A percentile compares a stretch with the other conserved stretches of the same genome.
phyloP scores from a whole-genome alignment of 1,140 invertebrate species.

The Cheumatopsyche charites region DNA sequence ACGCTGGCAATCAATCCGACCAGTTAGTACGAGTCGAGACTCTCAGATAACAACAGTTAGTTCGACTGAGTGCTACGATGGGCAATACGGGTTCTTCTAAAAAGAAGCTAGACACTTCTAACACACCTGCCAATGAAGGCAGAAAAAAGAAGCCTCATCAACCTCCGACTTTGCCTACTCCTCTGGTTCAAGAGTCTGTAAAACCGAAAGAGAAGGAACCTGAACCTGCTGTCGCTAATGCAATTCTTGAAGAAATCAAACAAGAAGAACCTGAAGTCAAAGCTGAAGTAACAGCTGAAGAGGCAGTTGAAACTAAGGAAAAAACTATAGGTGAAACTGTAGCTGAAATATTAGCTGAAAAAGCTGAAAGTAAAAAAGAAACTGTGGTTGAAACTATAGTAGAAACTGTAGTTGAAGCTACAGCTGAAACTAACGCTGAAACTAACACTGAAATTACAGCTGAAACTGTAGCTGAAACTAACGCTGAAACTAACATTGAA shows the following conservation, averaged over 20 bases:
- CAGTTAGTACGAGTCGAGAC: background rate
- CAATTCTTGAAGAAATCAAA: too few relatives aligned
- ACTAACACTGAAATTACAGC: background rate
- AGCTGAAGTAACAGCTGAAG: background rate
- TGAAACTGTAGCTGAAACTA: background rate
- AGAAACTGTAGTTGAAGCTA: too few relatives aligned
- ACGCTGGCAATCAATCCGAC: background rate
- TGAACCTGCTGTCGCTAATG: background rate
- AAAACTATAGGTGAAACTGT: too few relatives aligned
- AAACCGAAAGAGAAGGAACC: background rate
- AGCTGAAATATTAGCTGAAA: too few relatives aligned
- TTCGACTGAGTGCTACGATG: constrained; percentile 24
- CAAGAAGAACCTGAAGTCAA: background rate
- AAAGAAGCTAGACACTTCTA: constrained; percentile 36
- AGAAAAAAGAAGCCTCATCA: constrained; percentile 10
- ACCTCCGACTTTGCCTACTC: background rate
- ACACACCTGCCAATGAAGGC: constrained; percentile 34
- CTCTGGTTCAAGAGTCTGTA: background rate
- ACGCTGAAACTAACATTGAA: background rate
- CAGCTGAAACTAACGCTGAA: background rate
- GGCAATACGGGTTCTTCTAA: constrained; percentile 26
- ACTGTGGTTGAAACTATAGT: too few relatives aligned
- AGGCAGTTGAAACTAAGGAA: background rate
- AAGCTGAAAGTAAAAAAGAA: background rate
- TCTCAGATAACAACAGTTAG: constrained; percentile 8